Percentiles rank a stretch among this genome's conserved stretches.
phyloP scores from a whole-genome alignment of 2,113 vertebrate genomes.

The Garra rufa region DNA sequence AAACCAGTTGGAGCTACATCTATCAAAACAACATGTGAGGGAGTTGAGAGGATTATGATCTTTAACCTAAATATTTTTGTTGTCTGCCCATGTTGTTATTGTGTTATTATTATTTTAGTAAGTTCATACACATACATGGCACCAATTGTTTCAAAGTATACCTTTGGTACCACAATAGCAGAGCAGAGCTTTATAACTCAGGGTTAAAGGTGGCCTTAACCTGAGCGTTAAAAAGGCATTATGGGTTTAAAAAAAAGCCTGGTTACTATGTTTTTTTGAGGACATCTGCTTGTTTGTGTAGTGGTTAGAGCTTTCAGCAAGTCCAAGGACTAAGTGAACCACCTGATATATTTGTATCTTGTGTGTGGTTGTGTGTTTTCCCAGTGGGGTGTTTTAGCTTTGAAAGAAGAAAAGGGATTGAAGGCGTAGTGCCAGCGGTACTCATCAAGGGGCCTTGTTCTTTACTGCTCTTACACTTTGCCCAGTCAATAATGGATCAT shows the following conservation, averaged over 20 bases:
- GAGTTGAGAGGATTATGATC: slow-evolving; percentile 15
- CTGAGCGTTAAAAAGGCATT: not conserved
- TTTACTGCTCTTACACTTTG: not conserved
- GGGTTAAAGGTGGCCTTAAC: not conserved
- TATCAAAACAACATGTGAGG: slow-evolving; percentile 1
- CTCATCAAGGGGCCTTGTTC: slow-evolving; percentile 24
- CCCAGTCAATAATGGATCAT: slow-evolving; percentile 24
- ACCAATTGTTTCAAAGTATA: not conserved
- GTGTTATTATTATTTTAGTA: not conserved
- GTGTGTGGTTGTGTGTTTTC: slow-evolving; percentile 14
- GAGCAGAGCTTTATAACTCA: not conserved
- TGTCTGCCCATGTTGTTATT: not conserved
- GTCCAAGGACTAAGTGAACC: slow-evolving; percentile 26
- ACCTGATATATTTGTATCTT: not conserved
- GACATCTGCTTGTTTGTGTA: not conserved
- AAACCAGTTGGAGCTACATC: not conserved
- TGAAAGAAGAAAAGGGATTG: not conserved
- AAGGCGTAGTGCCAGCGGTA: not conserved
- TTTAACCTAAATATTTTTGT: slow-evolving; percentile 20
- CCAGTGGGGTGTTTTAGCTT: slow-evolving; percentile 2
- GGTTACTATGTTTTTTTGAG: not conserved
- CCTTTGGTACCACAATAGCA: not conserved
- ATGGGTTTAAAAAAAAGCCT: not conserved
- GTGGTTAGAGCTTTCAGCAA: not conserved
- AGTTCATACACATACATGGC: not conserved